Conservation (phyloP, 2,797 vertebrate genomes). For the Miopithecus talapoin region DNA sequence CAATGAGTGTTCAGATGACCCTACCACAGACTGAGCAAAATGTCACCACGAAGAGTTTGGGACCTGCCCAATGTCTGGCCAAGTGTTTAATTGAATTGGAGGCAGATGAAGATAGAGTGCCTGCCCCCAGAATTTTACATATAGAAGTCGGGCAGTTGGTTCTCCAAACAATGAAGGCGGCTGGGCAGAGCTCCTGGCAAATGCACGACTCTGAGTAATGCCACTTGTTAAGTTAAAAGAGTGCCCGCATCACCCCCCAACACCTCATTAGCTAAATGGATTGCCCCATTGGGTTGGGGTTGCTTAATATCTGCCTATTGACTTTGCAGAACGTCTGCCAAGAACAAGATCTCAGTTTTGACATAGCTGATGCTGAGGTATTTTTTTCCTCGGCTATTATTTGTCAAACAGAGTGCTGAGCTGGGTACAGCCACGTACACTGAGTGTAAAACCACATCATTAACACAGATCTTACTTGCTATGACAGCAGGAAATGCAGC, state of each 20-base stretch:
- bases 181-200: neutral
- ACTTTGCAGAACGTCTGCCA: slow-evolving; percentile 20
- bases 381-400: neutral
- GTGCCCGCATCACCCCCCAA: neutral
- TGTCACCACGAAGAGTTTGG: neutral
- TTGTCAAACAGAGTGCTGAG: slow-evolving; percentile 48
- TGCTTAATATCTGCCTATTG: slow-evolving; percentile 35
- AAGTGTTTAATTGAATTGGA: neutral
- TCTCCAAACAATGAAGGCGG: neutral
- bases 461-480: neutral
- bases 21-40: neutral
- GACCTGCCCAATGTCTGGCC: neutral
- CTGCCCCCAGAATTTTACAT: neutral
- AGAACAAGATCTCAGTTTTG: neutral
- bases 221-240: slow-evolving; percentile 41
- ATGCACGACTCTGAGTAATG: neutral
- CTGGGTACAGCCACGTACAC: neutral
- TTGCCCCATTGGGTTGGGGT: neutral
- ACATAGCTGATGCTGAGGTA: neutral
- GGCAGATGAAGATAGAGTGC: fast-evolving
- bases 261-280: slow-evolving; percentile 57
- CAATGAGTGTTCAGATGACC: fast-evolving
- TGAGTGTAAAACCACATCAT: neutral
- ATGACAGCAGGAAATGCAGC: neutral
- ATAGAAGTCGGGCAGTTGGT: neutral